Evolutionary conservation across 2,888 invertebrate genomes (phyloP).

Genomic region (Unio pictorum): DNA sequence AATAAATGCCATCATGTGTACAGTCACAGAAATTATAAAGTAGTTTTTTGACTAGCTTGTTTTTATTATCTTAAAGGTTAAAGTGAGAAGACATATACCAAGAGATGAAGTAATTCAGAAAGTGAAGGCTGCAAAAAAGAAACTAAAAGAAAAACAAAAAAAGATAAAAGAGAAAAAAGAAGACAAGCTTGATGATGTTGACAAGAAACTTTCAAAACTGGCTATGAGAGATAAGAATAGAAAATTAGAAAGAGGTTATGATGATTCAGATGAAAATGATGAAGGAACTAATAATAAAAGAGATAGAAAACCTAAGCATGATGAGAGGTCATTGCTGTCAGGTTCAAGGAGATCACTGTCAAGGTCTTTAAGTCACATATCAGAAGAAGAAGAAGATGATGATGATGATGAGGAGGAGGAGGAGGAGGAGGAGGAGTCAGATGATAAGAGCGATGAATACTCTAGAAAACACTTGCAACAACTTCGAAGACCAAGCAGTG

Average conservation of each 20-base stretch:
- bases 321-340: no score
- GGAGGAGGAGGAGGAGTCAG: neutral
- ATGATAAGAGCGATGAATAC: neutral
- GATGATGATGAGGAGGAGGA: conserved; percentile 1
- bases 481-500: neutral
- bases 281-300: conserved; percentile 4
- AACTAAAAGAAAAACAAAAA: conserved; percentile 23
- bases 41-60: neutral
- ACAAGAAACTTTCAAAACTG: conserved; percentile 1
- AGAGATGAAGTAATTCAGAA: conserved; percentile 45
- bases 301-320: conserved; percentile 1
- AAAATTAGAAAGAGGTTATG: conserved; percentile 8
- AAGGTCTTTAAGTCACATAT: neutral
- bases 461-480: neutral
- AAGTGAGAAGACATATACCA: conserved; percentile 47
- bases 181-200: conserved; percentile 20
- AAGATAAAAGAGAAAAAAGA: conserved; percentile 23
- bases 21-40: neutral
- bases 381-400: conserved; percentile 9
- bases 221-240: conserved; percentile 6
- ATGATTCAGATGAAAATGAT: conserved; percentile 4
- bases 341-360: no score
- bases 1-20: no score
- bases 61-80: conserved; percentile 36
- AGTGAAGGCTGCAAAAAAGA: conserved; percentile 45